phyloP scores from a whole-genome alignment of 2,888 invertebrate species.

The Drosophila acutilabella region DNA sequence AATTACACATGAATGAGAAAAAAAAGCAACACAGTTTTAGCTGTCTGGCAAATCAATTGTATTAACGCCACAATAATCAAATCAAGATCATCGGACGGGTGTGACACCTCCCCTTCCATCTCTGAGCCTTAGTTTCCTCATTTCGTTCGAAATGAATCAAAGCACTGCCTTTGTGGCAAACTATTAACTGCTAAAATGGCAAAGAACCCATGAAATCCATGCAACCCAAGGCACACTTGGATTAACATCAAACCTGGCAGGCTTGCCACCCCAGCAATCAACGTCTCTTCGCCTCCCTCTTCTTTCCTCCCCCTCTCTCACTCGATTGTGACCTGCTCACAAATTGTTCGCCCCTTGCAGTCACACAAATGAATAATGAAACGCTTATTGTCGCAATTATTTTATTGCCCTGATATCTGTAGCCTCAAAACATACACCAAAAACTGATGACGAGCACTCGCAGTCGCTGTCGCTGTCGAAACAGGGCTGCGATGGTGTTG shows the following conservation, averaged over 20 bases:
- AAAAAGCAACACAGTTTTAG: conserved; percentile 47
- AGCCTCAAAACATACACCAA: conserved; percentile 78
- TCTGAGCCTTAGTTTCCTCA: not conserved
- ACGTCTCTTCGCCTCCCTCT: conserved; percentile 16
- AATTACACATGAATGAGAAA: conserved; percentile 23
- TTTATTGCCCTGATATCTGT: conserved; percentile 83
- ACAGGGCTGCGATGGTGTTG: conserved; percentile 28
- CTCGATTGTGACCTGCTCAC: conserved; percentile 64
- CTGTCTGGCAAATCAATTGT: conserved; percentile 75
- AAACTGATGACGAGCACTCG: conserved; percentile 33
- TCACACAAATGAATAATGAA: conserved; percentile 84
- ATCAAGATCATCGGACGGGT: conserved; percentile 75
- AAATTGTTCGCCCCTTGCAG: conserved; percentile 77
- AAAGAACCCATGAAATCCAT: conserved; percentile 62
- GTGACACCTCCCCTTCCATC: conserved; percentile 44
- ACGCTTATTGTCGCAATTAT: conserved; percentile 86
- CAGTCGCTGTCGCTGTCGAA: conserved; percentile 4
- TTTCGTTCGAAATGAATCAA: conserved; percentile 60
- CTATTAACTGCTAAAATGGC: conserved; percentile 80
- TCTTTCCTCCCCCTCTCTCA: conserved; percentile 5
- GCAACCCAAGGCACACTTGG: conserved; percentile 68
- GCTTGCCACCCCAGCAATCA: conserved; percentile 66
- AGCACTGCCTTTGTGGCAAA: conserved; percentile 71
- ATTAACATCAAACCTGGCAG: conserved; percentile 63
- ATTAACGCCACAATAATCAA: conserved; percentile 80